Evolutionary conservation across 92 coral and sea anemone species (phyloP), one percentile per base, ranked within the genome.

Genomic region (Ricordea florida): DNA sequence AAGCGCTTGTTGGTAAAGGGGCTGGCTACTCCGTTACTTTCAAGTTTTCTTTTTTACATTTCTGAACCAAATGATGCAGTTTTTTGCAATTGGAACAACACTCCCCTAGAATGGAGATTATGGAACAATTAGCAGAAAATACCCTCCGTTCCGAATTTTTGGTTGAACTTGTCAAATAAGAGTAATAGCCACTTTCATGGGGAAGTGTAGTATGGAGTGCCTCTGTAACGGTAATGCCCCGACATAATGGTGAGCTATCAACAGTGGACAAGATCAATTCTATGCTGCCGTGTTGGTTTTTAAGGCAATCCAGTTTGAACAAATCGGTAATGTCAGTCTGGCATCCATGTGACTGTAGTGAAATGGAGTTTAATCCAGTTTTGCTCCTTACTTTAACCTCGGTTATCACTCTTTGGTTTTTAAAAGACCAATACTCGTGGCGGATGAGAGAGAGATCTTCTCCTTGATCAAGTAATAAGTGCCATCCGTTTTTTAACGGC

Each of bases 1-100:
- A 49, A 68, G 47, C 47, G 61, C 48, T 49, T 68, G 75, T 66
- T 66, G 33, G 74, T 66, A 21, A 48, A 48, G 13, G 60, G 60
- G 46, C 60, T 47, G 37, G 17, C 10, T 6, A 47, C 46, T 17
- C 58, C 35, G 23, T 66, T 66, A 58, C 10, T 66, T 32, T 46
- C 44, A 0, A 66, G 33, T 66, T 66, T 66, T 23, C 74, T 66
- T 31, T 66, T 66, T 23, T 66, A 3, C 4, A 57, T 50, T 66
- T 30, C 26, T 32, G 16, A 1, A 4, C 52, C 69, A 42, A 62
- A 37, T 62, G 10, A 3, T 40, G 69, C 10, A 62, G 40, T 11
- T 62, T 26, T 42, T 28, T 43, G 16, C 60, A 47, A 8, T 67
- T 47, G 2, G 20, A 44, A 36, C 74, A 66, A 16, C 59, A 31